These are phyloP conservation scores for Troides aeacus DNA, from an alignment of 2,888 invertebrate genomes.

Conservation along the genomic window DNA sequence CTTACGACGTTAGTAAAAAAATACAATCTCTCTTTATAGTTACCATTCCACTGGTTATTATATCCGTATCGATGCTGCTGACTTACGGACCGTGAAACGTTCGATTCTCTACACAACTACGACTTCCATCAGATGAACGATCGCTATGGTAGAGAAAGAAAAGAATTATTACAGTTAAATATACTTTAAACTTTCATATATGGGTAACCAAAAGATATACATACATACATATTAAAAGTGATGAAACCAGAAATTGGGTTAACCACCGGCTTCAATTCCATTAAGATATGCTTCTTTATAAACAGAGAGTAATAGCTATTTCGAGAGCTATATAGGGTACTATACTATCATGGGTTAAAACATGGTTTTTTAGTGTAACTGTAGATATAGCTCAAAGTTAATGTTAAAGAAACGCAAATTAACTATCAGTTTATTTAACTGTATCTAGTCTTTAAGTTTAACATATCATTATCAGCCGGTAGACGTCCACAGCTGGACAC, in stretches of 20 bases:
- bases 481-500: too few species aligned
- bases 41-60: slow-evolving; percentile 79
- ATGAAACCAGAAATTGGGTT: too few species aligned
- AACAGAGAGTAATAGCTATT: too few species aligned
- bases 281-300: too few species aligned
- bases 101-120: slow-evolving; percentile 49
- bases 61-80: slow-evolving; percentile 74
- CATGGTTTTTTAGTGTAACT: too few species aligned
- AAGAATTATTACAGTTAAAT: background rate
- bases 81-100: slow-evolving; percentile 77
- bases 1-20: slow-evolving; percentile 79
- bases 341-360: too few species aligned
- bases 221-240: too few species aligned
- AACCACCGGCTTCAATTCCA: too few species aligned
- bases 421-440: background rate
- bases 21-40: slow-evolving; percentile 80
- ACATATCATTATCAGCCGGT: too few species aligned
- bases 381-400: background rate
- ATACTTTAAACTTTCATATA: background rate
- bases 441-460: background rate
- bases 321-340: too few species aligned
- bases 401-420: background rate
- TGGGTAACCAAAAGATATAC: background rate
- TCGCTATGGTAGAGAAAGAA: background rate
- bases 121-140: background rate